Conservation (phyloP, 2,888 invertebrate genomes). For the Acronicta psi region DNA sequence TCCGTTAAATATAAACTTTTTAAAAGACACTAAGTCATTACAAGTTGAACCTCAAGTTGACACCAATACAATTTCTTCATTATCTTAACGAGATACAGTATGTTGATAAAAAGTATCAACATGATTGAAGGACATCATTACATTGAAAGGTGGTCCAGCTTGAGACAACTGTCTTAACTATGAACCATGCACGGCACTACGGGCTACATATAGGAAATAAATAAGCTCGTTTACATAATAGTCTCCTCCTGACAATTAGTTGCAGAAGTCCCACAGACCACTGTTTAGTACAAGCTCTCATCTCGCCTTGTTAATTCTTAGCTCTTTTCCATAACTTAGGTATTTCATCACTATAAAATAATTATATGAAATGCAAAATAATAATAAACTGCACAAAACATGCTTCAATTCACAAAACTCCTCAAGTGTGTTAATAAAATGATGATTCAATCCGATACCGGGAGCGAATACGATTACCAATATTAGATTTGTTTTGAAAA, state of each 20-base stretch:
- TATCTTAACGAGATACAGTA: background rate
- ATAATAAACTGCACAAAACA: conserved; percentile 71
- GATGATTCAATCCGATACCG: conserved; percentile 69
- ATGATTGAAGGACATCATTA: background rate
- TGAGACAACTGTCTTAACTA: conserved; percentile 36
- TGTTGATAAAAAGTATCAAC: background rate
- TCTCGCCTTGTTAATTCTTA: conserved; percentile 43
- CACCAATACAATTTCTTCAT: conserved; percentile 3
- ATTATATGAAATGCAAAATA: conserved; percentile 65
- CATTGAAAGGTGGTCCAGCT: conserved; percentile 29
- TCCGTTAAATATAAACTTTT: background rate
- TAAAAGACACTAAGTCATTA: conserved; percentile 46
- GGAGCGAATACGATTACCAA: conserved; percentile 48
- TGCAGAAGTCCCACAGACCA: conserved; percentile 46
- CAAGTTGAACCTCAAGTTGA: conserved; percentile 40
- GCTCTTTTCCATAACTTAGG: conserved; percentile 16
- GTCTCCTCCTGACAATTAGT: conserved; percentile 30
- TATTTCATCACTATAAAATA: conserved; percentile 45
- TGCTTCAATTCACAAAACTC: conserved; percentile 71
- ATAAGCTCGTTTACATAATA: conserved; percentile 45
- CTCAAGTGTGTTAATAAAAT: conserved; percentile 68
- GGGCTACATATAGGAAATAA: conserved; percentile 45
- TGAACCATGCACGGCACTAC: conserved; percentile 56
- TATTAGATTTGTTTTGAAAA: background rate
- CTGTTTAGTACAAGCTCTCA: conserved; percentile 53